Evolutionary conservation across 1,140 invertebrate genomes (phyloP), one percentile per base, ranked within the genome.

Genomic region (Mycetomoellerius zeteki): DNA sequence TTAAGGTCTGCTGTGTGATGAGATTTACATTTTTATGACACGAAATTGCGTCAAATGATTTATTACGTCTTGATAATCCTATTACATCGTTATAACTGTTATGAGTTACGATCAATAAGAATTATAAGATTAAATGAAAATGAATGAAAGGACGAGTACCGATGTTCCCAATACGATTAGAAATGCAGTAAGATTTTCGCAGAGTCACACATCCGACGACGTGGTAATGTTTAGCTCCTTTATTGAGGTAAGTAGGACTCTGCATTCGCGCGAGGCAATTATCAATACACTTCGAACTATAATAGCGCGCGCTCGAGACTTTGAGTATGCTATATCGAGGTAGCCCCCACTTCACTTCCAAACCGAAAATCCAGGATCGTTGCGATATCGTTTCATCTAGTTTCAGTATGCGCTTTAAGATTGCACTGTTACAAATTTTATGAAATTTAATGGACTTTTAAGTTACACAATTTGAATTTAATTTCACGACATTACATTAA

Each of bases 181-280:
- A 84, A 73, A 75, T 19, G 16, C 19, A 75, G 54, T 19, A 37
- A 60, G 47, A 75, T 84, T 60, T 73, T 62, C 4, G 54, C 56
- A 7, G 16, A 19, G 19, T 82, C 54, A 73, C 33, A 73, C 19
- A 52, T 27, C 4, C 21, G 58, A 37, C 19, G 12, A 62, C 21
- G 0, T 6, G 37, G 43, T n/a, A 84, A 60, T 27, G 21, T 73
- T 43, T 62, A 84, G 33, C 37, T 75, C 37, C 8, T 75, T 37
- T 64, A 84, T 84, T 60, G 80, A 84, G 37, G 69, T 84, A 84
- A 84, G 24, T 75, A 24, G 37, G 69, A 24, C 16, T n/a, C 37
- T 3, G 6, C 67, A 27, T 72, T 47, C 52, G 52, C 52, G 52
- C 80, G 8, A 75, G n/a, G 19, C 47, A 24, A 33, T 60, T 27